Conservation (phyloP, 1,140 invertebrate genomes). For the Augochlora pura region DNA sequence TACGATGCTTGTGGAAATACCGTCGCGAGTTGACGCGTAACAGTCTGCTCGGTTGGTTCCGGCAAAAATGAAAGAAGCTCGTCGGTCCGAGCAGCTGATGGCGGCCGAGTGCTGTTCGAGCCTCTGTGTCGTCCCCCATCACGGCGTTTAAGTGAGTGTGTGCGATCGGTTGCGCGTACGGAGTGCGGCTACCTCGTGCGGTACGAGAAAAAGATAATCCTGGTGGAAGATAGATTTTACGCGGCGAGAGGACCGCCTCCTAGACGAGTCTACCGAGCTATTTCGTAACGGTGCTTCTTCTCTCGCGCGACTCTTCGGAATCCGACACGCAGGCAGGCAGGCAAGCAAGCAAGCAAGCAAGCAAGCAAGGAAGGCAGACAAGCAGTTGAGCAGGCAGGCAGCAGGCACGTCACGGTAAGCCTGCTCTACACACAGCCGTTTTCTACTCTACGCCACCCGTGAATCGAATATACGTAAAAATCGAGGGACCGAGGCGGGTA, state of each 20-base stretch:
- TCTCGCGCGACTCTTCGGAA: constrained; percentile 36
- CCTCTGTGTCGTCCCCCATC: constrained; percentile 48
- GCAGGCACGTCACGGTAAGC: constrained; percentile 31
- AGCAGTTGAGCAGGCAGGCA: background rate
- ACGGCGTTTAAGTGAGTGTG: constrained; percentile 44
- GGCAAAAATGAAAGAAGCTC: constrained; percentile 70
- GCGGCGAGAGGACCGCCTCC: constrained; percentile 35
- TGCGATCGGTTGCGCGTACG: constrained; percentile 23
- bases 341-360: too few species aligned
- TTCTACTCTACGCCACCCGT: constrained; percentile 15
- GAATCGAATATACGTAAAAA: constrained; percentile 33
- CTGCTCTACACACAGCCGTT: constrained; percentile 32
- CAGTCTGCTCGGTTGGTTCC: constrained; percentile 50
- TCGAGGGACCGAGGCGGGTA: background rate
- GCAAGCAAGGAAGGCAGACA: background rate
- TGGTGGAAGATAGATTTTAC: constrained; percentile 49
- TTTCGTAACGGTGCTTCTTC: constrained; percentile 70
- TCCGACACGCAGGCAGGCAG: constrained; percentile 49
- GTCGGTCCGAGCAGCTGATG: constrained; percentile 70
- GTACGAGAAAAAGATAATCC: constrained; percentile 34
- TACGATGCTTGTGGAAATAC: constrained; percentile 64
- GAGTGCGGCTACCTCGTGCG: constrained; percentile 38
- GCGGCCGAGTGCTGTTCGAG: constrained; percentile 62
- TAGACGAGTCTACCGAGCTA: constrained; percentile 49
- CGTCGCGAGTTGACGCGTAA: constrained; percentile 61